phyloP scores from a whole-genome alignment of 1,140 invertebrate species.

The Phymastichus coffea region DNA sequence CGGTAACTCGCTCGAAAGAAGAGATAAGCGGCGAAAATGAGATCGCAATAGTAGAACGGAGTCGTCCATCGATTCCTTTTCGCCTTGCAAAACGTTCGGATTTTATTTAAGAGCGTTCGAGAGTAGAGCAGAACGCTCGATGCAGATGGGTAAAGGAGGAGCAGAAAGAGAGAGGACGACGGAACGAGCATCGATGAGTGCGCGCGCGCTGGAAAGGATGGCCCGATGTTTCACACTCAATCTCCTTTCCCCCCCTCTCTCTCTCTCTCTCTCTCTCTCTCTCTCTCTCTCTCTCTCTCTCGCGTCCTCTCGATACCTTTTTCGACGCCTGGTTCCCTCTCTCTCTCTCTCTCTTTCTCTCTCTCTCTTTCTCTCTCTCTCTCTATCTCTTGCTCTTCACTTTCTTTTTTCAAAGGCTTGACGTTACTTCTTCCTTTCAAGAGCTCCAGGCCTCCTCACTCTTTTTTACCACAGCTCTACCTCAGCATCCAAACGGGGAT shows the following conservation, averaged over 20 bases:
- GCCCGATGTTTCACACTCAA: conserved; percentile 45
- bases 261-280: conserved; percentile 32
- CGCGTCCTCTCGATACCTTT: conserved; percentile 4
- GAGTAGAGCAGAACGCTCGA: not conserved
- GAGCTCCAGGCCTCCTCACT: not conserved
- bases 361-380: not conserved
- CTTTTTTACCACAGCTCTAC: not conserved
- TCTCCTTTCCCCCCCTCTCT: conserved; percentile 39
- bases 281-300: not conserved
- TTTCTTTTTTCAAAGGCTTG: conserved; percentile 18
- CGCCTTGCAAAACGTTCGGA: not conserved
- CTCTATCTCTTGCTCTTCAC: not conserved
- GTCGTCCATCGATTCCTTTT: too few relatives aligned
- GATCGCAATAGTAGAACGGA: too few relatives aligned
- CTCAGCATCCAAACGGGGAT: conserved; percentile 7
- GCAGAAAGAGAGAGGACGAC: conserved; percentile 20
- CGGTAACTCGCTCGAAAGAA: too few relatives aligned
- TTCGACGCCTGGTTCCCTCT: not conserved
- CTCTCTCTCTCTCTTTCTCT: not conserved
- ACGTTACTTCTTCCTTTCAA: conserved; percentile 23
- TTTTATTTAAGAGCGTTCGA: conserved; percentile 4
- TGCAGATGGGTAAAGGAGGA: conserved; percentile 6
- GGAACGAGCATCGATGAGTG: conserved; percentile 31
- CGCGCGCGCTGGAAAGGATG: conserved; percentile 34
- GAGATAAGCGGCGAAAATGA: too few relatives aligned